Base-by-base conservation (phyloP, 2,888 invertebrate genomes). In the Isotomurus palustris region DNA sequence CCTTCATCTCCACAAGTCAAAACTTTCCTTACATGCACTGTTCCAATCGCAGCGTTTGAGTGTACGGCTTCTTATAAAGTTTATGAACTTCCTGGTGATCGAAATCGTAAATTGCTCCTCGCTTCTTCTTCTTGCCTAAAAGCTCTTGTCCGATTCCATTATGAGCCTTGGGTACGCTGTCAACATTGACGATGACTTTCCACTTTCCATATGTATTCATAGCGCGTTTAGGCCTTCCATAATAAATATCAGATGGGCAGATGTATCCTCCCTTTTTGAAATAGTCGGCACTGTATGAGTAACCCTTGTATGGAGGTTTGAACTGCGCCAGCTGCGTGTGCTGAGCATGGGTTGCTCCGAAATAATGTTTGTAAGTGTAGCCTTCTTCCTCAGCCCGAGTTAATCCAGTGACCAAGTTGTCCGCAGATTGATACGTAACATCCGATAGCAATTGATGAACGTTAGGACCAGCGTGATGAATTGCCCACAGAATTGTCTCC, bases 161-260 rank as follows among this genome's bases (percentile, higher is more conserved):
- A 28, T 40, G 25, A 5, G 28, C 36, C 21, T 50, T 50, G 6
- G 57, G 58, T 35, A 57, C 25, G 32, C 74, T 72, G 14, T 69
- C 72, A 28, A 75, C 71, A 54, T 76, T 76, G 27, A 76, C 73
- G 48, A 76, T 74, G 27, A 73, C 73, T 55, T 75, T 75, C 76
- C 76, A 76, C 35, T 73, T 70, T 3, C 75, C 75, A 41, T 72
- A 70, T 38, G 73, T 74, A 58, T 74, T 75, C 60, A 71, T 71
- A 4, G 74, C 76, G 21, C 74, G 54, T 60, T 73, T 73, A 2
- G 75, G 75, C 54, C 72, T 67, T 1, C 72, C 74, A 52, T 75
- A 75, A 22, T 72, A 71, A 48, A 76, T 73, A 54, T 75, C 74
- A 1, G 75, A 74, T 12, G 75, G 75, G 57, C 75, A 76, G 14